Evolutionary conservation across 2,113 vertebrate species (phyloP), one percentile per base, ranked within the genome.

Genomic region (Hemicordylus capensis): DNA sequence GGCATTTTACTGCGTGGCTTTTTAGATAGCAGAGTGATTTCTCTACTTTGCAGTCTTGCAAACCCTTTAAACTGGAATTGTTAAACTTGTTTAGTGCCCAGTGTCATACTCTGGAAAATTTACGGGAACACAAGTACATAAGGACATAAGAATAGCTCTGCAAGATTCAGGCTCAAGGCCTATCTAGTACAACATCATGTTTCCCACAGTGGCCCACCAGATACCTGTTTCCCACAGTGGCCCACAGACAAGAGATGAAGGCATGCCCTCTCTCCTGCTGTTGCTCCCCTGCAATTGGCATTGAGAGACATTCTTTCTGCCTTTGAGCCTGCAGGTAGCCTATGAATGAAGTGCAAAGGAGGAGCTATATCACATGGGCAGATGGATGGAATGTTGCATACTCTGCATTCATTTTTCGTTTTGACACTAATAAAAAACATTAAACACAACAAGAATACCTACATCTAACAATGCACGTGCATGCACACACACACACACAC

Each of bases 371-470:
- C 20, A 48, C 4, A 34, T 17, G 4, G 20, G 56, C 12, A 48
- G 69, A 28, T 24, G 42, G 51, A 56, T 17, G 6, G 11, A 2
- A 39, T 12, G 22, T 15, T 24, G 48, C 5, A 5, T 42, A 42
- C 64, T 48, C 1, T 0, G 34, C 66, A 72, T 37, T 31, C n/a
- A 61, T 48, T 37, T 90, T 83, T 54, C 80, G 82, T 85, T 94
- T 89, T 88, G 83, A 89, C 90, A 91, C 78, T 91, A 88, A 89
- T 90, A 80, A 85, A 90, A 89, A 92, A 91, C 34, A 90, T 91
- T 92, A 89, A 94, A 94, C n/a, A 92, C 89, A 93, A 72, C 5
- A 93, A 92, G 2, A 20, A 48, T 17, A n/a, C n/a, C 26, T 56
- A 44, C 26, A 51, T 67, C 31, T 67, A 76, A 58, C 20, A 22